These are phyloP conservation scores for Acropora yongei DNA, from an alignment of 64 coral and sea anemone species.

Conservation along the genomic window DNA sequence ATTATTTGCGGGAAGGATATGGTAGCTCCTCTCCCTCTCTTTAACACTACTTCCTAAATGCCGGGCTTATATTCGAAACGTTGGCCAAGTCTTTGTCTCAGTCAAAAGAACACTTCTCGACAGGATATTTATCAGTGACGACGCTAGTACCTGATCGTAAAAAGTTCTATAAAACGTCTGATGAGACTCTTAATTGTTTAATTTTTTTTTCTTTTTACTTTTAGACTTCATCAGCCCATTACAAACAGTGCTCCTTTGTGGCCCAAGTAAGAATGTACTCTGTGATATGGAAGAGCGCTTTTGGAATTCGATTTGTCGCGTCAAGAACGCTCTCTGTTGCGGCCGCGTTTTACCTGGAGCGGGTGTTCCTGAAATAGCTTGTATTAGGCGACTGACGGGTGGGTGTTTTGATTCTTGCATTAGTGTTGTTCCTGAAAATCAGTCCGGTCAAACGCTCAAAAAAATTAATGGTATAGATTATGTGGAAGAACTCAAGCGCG, in stretches of 20 bases:
- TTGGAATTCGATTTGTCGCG: constrained; percentile 47
- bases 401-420: not conserved
- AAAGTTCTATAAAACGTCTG: no score
- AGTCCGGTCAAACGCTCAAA: not conserved
- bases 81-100: no score
- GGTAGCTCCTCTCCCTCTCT: no score
- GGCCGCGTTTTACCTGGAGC: constrained; percentile 53
- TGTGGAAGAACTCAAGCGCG: no score
- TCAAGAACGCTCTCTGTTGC: constrained; percentile 34
- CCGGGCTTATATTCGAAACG: no score
- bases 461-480: not conserved
- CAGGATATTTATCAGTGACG: no score
- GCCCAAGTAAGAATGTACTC: constrained; percentile 39
- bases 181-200: not conserved
- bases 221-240: constrained; percentile 5
- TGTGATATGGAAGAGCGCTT: constrained; percentile 33
- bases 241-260: constrained; percentile 55
- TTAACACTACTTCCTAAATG: no score
- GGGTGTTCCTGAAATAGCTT: constrained; percentile 37
- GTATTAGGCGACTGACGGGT: constrained; percentile 49
- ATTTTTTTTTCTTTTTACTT: not conserved
- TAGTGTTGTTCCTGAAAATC: not conserved
- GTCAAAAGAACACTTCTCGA: no score
- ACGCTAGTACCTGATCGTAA: no score
- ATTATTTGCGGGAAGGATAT: no score